Evolutionary conservation across 2,888 invertebrate genomes (phyloP), one percentile per base, ranked within the genome.

Genomic region (Pollenia amentaria): DNA sequence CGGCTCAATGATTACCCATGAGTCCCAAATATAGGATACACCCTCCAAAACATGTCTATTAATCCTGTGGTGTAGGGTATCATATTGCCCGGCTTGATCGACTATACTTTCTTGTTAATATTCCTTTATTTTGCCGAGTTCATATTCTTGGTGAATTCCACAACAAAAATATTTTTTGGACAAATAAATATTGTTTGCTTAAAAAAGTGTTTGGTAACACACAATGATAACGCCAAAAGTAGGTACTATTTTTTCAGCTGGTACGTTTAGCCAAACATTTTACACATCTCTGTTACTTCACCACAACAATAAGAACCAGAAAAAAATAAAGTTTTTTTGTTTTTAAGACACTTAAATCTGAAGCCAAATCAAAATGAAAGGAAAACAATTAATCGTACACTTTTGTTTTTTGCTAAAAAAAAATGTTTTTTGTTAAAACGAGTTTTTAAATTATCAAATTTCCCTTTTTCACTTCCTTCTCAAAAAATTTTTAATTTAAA

Each of bases 341-440:
- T 51, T 6, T 46, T 48, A 3, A 46, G 40, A 64, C 12, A 55
- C 44, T 12, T n/a, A 42, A 48, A 18, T 7, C 48, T 55, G 55
- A 55, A 53, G 38, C 57, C 67, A 57, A 67, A 2, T 57, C 29
- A 38, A 57, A 18, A 57, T 14, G 55, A 57, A 67, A 16, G 29
- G 38, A n/a, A 73, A 64, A 64, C 44, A 16, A 73, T 73, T 80
- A 73, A 62, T 80, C 65, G 62, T 53, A 60, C 51, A 44, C 7
- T 57, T 80, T 69, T 60, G 21, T 46, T 48, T 40, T 44, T 53
- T 48, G 14, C 11, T 48, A 40, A 57, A 55, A 44, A 42, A 14
- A 29, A 29, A 6, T 6, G 29, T 29, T 29, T 11, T 42, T 77
- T 42, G 6, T 21, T 53, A 38, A 62, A 79, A 80, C 72, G 16